A percentile compares a stretch with the other conserved stretches of the same genome.
These are phyloP conservation scores for Meganola albula DNA, from an alignment of 2,888 invertebrate species.

Conservation along the genomic window DNA sequence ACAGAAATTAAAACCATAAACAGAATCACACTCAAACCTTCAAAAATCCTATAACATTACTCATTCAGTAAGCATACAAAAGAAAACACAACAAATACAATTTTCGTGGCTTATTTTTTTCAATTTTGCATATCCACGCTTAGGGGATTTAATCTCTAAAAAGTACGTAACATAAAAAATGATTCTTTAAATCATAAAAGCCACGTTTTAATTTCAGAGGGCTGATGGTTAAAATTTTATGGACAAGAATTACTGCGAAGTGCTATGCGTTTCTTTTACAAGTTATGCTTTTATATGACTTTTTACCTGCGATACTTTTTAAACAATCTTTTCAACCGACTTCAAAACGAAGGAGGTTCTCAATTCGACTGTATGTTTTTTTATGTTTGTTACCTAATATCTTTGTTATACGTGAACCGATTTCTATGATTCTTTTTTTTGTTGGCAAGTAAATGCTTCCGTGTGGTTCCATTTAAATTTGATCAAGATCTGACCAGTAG, in stretches of 20 bases:
- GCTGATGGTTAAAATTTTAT: slow-evolving; percentile 18
- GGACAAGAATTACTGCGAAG: slow-evolving; percentile 11
- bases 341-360: too few species aligned
- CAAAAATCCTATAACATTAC: background rate
- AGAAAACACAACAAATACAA: slow-evolving; percentile 14
- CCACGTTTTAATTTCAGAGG: slow-evolving; percentile 24
- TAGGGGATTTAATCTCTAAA: slow-evolving; percentile 36
- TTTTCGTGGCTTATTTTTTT: slow-evolving; percentile 25
- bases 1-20: background rate
- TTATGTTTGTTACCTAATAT: too few species aligned
- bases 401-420: too few species aligned
- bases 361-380: too few species aligned
- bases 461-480: too few species aligned
- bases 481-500: too few species aligned
- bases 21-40: background rate
- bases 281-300: too few species aligned
- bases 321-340: too few species aligned
- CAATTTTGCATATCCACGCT: slow-evolving; percentile 38
- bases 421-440: too few species aligned
- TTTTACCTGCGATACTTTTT: too few species aligned
- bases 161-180: slow-evolving; percentile 24
- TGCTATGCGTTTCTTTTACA: slow-evolving; percentile 1
- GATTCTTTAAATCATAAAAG: slow-evolving; percentile 29
- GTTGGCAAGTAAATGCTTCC: too few species aligned
- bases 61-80: slow-evolving; percentile 6